Base-by-base conservation (phyloP, 1,140 invertebrate genomes). In the Hylyphantes graminicola region DNA sequence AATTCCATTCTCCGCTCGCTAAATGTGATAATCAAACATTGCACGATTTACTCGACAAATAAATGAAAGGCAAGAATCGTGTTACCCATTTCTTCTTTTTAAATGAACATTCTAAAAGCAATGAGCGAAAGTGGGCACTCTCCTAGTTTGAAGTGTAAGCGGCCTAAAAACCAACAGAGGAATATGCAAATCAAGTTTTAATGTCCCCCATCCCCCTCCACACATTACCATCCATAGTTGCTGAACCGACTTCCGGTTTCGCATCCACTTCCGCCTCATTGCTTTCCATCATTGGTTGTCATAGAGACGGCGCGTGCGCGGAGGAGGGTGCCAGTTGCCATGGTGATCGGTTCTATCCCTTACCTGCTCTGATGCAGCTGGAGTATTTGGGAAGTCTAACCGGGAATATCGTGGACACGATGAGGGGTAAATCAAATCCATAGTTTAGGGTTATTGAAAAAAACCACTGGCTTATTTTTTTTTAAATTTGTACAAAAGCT, bases 181-280 rank as follows among this genome's bases (percentile, higher is more conserved):
- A 81, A 81, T 81, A 81, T 81, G 79, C 68, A 81, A 81, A 81
- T 81, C 79, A 53, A 68, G 68, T 81, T 81, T 59, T 81, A 81
- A 81, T 81, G 72, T 68, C 68, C 51, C 67, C 79, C 67, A 13
- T 19, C 68, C 10, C 51, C 78, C 78, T 17, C 50, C 54, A 55
- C 65, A 53, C 50, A 72, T 73, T 80, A 70, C 65, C 64, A 68
- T 73, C 35, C 79, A 35, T 57, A 81, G 68, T 81, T 72, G 79
- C 79, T 73, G 79, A 73, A 81, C 67, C 35, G 65, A 81, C 68
- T 81, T 81, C 78, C 78, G 79, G 79, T 81, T 81, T 81, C 67
- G 79, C 67, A 73, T 81, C 79, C 68, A 81, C 79, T 81, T 81
- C 79, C 79, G 79, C 79, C 68, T 81, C 68, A 81, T 73, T 73